Base-by-base conservation (phyloP, 35 echinoderm and acorn worm genomes). In the Apostichopus parvimensis region DNA sequence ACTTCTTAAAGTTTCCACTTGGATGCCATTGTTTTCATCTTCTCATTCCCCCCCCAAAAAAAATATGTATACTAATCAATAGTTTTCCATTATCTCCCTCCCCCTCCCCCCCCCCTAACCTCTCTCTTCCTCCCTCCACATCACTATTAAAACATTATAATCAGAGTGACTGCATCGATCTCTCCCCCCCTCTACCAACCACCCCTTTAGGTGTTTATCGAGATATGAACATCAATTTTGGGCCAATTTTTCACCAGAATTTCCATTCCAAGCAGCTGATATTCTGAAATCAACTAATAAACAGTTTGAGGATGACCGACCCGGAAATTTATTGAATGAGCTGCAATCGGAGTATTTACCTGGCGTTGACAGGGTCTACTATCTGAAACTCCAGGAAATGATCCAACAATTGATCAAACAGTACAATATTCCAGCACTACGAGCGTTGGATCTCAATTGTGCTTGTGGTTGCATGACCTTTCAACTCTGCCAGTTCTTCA, bases 401-500 rank as follows among this genome's bases (percentile, higher is more conserved):
- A 75, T 78, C 57, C 54, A 79, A 45, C 72, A 56, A 8, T 24
- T 61, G 1, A 68, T 95, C 6, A 17, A 92, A 23, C 82, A 82
- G 18, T 60, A 91, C 28, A 95, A 80, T 12, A 54, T 61, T 82
- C 55, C 52, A 28, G 9, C 71, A 45, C 22, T 28, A 7, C 59
- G 52, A 8, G 93, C 89, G 5, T 79, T 98, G 6, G 85, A 94
- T 71, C 5, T 98, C 59, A 91, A 80, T 5, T 93, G 92, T 77
- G 97, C 91, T 9, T 94, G 94, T 73, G 97, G 97, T 62, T 73
- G 87, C 23, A 53, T 94, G 73, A 76, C 94, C 56, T 98, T 98
- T 94, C 93, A 98, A 61, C 89, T 96, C 9, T 87, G 90, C 24
- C 62, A 62, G 14, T 6, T 92, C 24, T 93, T 93, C 77, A 58